A percentile compares a stretch with the other conserved stretches of the same genome.
phyloP scores from a whole-genome alignment of 2,888 invertebrate species.

The Leucania comma region DNA sequence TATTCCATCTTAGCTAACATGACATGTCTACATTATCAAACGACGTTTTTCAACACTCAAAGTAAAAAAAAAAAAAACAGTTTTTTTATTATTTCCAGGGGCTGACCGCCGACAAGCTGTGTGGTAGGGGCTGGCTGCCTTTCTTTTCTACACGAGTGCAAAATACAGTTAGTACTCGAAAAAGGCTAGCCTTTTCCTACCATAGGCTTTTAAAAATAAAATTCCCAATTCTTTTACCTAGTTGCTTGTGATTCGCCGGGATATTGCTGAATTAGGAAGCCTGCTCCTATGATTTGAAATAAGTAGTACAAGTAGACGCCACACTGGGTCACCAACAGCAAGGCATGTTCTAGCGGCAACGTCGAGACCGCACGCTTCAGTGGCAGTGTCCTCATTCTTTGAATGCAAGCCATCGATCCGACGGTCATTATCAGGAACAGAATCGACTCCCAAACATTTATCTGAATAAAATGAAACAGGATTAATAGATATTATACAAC shows the following conservation, averaged over 20 bases:
- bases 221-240: constrained; percentile 70
- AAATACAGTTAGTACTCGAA: no score
- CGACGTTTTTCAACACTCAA: background rate
- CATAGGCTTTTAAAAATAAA: background rate
- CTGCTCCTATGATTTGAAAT: constrained; percentile 94
- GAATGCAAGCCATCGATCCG: constrained; percentile 84
- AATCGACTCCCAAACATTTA: constrained; percentile 90
- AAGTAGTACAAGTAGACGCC: constrained; percentile 95
- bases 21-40: background rate
- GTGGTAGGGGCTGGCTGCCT: no score
- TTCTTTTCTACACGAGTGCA: no score
- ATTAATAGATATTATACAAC: background rate
- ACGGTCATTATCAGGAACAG: constrained; percentile 84
- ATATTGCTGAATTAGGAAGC: constrained; percentile 87
- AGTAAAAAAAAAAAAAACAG: background rate
- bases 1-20: background rate
- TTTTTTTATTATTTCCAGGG: no score
- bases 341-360: constrained; percentile 92
- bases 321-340: constrained; percentile 94
- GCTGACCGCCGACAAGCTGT: no score
- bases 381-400: constrained; percentile 82
- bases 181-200: no score
- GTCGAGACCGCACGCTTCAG: constrained; percentile 78
- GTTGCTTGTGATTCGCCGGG: constrained; percentile 82
- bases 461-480: constrained; percentile 72